These are phyloP conservation scores for Sebastes kiyomatsui DNA, from an alignment of 2,797 vertebrate species.

Conservation along the genomic window DNA sequence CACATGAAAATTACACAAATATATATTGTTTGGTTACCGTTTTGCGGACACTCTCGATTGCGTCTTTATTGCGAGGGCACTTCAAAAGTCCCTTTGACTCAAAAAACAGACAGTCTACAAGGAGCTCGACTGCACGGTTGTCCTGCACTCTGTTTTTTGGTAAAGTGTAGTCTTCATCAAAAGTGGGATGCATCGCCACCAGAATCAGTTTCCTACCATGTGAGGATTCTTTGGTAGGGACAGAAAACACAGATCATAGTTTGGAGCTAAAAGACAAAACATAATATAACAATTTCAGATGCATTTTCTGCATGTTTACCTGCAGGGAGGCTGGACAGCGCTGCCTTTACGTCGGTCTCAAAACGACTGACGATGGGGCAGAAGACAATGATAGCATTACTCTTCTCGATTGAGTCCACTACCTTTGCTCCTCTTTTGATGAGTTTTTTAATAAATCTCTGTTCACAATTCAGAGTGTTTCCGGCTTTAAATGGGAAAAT, in stretches of 20 bases:
- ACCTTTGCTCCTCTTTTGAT: rapidly evolving
- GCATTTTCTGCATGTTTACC: constrained; percentile 24
- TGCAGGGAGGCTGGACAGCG: neutral
- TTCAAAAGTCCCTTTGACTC: constrained; percentile 30
- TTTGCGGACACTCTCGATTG: neutral
- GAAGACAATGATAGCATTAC: constrained; percentile 26
- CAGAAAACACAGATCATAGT: neutral
- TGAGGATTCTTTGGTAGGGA: neutral
- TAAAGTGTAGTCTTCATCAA: constrained; percentile 25
- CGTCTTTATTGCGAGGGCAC: constrained; percentile 3
- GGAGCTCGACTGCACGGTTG: rapidly evolving
- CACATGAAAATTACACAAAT: neutral
- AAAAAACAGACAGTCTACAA: constrained; percentile 59
- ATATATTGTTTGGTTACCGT: constrained; percentile 23
- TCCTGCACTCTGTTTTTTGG: neutral
- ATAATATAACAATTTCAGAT: neutral
- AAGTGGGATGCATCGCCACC: constrained; percentile 65
- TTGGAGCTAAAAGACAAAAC: neutral
- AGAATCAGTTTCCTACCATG: neutral
- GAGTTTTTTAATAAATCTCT: constrained; percentile 13
- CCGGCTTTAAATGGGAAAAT: neutral
- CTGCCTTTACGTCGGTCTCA: constrained; percentile 37
- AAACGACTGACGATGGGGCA: constrained; percentile 57
- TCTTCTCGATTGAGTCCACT: rapidly evolving
- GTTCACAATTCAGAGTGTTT: neutral